Evolutionary conservation across 2,888 invertebrate genomes (phyloP).

Genomic region (Kryphioiulus occultus): DNA sequence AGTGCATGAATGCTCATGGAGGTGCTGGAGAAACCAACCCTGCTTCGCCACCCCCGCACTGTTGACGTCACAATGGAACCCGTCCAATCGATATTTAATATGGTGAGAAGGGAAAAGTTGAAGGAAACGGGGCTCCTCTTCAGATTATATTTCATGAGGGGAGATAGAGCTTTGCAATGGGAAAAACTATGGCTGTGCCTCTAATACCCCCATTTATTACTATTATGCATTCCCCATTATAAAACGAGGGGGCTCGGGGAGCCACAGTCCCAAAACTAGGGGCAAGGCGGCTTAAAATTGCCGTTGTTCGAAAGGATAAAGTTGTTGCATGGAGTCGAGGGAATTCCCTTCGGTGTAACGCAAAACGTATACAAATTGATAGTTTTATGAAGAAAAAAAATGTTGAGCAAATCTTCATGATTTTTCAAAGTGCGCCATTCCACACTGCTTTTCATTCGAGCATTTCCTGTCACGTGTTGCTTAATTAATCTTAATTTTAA

Average conservation of each 20-base stretch:
- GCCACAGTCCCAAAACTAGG: too few relatives aligned
- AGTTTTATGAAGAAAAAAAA: too few relatives aligned
- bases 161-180: background rate
- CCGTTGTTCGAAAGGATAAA: background rate
- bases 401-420: too few relatives aligned
- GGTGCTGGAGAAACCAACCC: too few relatives aligned
- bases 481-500: too few relatives aligned
- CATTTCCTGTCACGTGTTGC: too few relatives aligned
- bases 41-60: background rate
- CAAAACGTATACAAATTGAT: too few relatives aligned
- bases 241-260: too few relatives aligned
- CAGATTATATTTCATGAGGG: slow-evolving; percentile 20
- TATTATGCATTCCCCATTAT: background rate
- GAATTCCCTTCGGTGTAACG: background rate
- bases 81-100: slow-evolving; percentile 15
- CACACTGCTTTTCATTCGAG: too few relatives aligned
- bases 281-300: background rate
- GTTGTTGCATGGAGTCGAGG: background rate
- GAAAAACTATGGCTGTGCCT: background rate
- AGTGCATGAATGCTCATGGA: background rate
- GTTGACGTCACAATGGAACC: slow-evolving; percentile 9
- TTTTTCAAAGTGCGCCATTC: too few relatives aligned
- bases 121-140: background rate
- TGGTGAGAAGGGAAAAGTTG: slow-evolving; percentile 23
- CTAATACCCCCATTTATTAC: background rate